Evolutionary conservation across 2,113 vertebrate genomes (phyloP), one percentile per base, ranked within the genome.

Genomic region (Tapirus terrestris): DNA sequence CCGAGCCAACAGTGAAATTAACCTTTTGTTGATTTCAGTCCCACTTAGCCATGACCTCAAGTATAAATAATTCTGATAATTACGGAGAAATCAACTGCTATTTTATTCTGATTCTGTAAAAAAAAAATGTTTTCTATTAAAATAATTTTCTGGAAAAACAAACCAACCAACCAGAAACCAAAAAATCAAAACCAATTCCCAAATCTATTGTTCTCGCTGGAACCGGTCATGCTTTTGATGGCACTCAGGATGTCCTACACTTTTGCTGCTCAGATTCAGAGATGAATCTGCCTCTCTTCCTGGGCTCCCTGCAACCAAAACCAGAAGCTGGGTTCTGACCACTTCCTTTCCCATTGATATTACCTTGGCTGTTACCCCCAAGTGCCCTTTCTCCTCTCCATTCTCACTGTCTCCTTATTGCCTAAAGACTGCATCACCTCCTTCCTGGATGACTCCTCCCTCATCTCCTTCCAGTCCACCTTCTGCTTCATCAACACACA

Each of bases 51-150:
- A 97, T 98, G 97, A 98, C 96, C 51, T 93, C 96, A 98, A 94
- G 63, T 97, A 98, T 98, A 97, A 98, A 89, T 98, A 96, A 98
- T 98, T 98, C 85, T 98, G 97, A 96, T 98, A 98, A 99, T 99
- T 98, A 97, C 98, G 86, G 98, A 98, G 91, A 97, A 98, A 98
- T 63, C 98, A 95, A 98, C 79, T 98, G 90, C 97, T 98, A 98
- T 99, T 99, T 98, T 98, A 98, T 98, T 99, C 97, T 98, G 98
- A 98, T 98, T 98, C 98, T 99, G 98, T 99, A 99, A 97, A 98
- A 98, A 48, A 48, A 48, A 48, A 98, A 98, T 14, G 51, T 53
- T 53, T 99, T 99, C 91, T 98, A 98, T 99, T 98, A 99, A 99
- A 99, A 94, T 98, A 98, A 99, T 98, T 99, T 99, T 98, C 98